Conservation (phyloP, 2,888 invertebrate species). For the Papilio elwesi region DNA sequence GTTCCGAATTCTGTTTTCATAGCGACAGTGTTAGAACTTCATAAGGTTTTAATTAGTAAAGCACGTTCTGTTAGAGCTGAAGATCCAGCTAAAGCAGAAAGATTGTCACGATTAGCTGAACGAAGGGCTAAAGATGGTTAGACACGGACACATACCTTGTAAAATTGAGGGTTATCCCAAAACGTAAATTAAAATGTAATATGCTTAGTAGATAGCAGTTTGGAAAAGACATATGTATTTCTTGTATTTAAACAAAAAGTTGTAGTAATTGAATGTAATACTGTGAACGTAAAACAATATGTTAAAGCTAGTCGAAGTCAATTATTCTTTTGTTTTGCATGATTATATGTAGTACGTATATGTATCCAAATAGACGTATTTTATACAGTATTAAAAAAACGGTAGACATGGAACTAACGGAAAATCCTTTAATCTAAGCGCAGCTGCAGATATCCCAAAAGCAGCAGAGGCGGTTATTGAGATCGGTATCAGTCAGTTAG, state of each 20-base stretch:
- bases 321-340: no score
- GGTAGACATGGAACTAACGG: background rate
- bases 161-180: no score
- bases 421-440: background rate
- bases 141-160: background rate
- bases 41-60: slow-evolving; percentile 69
- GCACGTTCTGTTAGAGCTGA: slow-evolving; percentile 61
- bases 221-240: no score
- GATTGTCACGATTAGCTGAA: slow-evolving; percentile 77
- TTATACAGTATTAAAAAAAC: no score
- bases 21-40: slow-evolving; percentile 72
- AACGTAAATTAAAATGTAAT: no score
- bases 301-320: no score
- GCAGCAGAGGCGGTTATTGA: slow-evolving; percentile 81
- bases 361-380: no score
- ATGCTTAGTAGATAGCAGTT: no score
- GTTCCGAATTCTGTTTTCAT: slow-evolving; percentile 70
- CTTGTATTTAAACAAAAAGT: no score
- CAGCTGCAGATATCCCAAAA: slow-evolving; percentile 73
- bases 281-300: no score
- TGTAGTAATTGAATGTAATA: no score
- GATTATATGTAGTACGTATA: no score
- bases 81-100: slow-evolving; percentile 73
- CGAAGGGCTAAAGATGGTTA: slow-evolving; percentile 81
- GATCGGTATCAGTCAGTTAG: slow-evolving; percentile 80